Evolutionary conservation across 2,888 invertebrate species (phyloP), one percentile per base, ranked within the genome.

Genomic region (Stegana nigrithorax): DNA sequence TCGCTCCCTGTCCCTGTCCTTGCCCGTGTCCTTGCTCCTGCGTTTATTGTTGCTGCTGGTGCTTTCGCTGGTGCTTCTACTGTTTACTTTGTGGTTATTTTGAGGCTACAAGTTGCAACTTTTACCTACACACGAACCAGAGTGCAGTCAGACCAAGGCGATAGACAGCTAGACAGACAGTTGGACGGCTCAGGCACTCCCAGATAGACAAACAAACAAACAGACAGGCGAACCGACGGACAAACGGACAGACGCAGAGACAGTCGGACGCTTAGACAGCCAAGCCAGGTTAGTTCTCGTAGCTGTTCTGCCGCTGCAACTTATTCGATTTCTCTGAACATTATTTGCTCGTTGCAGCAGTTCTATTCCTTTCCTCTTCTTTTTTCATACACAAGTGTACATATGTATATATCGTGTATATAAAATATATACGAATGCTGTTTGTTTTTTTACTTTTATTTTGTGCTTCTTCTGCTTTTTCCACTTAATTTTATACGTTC

Each of bases 11-110:
- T 45, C 47, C 2, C 4, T 8, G 5, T 25, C n/a, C 8, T 4
- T 21, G 27, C 39, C 55, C 55, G 7, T 7, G 44, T 55, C 51
- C 17, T n/a, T 47, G 36, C 10, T 45, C n/a, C 12, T 29, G 29
- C n/a, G n/a, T n/a, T 19, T 36, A 36, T 27, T 44, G 55, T n/a
- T 27, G 60, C 59, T 12, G 42, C 45, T 63, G 73, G 65, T 70
- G 72, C 74, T 78, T 64, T 68, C 67, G 75, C 17, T 47, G 21
- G 3, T 47, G 25, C 23, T 51, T n/a, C 47, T 51, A n/a, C 32
- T 76, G 75, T 76, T 76, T 76, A 76, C 79, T 78, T 78, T 76
- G 75, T 70, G 79, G 79, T 70, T 75, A 76, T 75, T 78, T 75
- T 78, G 77, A 67, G 75, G 78, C 73, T 76, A 70, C 77, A 69